Evolutionary conservation across 1,140 invertebrate species (phyloP), one percentile per base, ranked within the genome.

Genomic region (Heliconius eleuchia): DNA sequence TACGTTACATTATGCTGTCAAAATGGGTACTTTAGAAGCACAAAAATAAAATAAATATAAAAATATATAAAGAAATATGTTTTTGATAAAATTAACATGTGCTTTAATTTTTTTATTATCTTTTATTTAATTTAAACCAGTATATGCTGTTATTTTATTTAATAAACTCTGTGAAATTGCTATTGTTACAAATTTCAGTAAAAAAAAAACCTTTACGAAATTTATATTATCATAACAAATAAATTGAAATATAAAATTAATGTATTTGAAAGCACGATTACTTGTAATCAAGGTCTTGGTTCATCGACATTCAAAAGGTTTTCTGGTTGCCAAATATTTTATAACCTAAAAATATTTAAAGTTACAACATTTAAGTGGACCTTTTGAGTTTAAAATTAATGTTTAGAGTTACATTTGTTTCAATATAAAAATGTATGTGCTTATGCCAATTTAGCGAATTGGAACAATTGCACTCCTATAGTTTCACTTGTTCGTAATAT

Each of bases 311-410:
- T 27, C 23, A 37, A 13, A 30, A 66, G 23, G 23, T 16, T 66
- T 57, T 57, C 3, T 66, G 60, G 23, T 66, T 66, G 60, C 60
- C 60, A 66, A 66, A 66, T 27, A 30, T 27, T 66, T 66, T 66
- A 66, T 27, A 66, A 66, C 60, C n/a, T 30, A 27, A 66, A 66
- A 30, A 27, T 66, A 23, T 66, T 57, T 23, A 3, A 27, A 30
- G 23, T 66, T 66, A 11, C 8, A 23, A 6, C 55, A 57, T 57
- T 23, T 57, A n/a, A 57, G 55, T 57, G 55, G 19, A 9, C 55
- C 23, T 57, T 0, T 9, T 57, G 5, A 52, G 50, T 52, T 52
- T 46, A 46, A 16, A 46, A 13, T 16, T 46, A 46, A 46, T 46
- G 42, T 4, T 46, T 13, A 11, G 11, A 46, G 13, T 46, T 46